Evolutionary conservation across 2,113 vertebrate species (phyloP).

Genomic region (Ellobius talpinus): DNA sequence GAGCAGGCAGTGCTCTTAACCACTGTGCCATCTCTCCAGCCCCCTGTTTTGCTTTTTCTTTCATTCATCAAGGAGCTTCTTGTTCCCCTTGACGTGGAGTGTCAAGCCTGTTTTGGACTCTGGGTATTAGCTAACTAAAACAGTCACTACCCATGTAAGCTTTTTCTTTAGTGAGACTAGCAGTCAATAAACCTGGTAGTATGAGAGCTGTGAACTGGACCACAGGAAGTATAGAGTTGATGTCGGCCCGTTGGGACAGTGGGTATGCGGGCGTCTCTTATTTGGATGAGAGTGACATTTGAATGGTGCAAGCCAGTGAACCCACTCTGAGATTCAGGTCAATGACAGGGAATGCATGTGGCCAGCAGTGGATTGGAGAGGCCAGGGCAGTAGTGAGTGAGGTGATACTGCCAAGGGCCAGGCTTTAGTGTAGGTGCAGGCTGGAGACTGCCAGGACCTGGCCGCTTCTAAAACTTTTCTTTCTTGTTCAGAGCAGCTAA

Average conservation of each 20-base stretch:
- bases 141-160: neutral
- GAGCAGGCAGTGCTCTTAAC: too few species aligned
- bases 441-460: neutral
- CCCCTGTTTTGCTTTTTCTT: neutral
- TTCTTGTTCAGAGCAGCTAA: neutral
- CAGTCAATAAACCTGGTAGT: neutral
- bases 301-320: neutral
- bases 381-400: neutral
- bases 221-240: neutral
- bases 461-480: neutral
- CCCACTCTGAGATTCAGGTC: neutral
- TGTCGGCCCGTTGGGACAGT: neutral
- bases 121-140: neutral
- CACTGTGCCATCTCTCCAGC: too few species aligned
- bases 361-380: neutral
- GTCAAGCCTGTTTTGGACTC: neutral
- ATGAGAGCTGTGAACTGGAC: neutral
- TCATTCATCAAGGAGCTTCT: neutral
- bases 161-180: constrained; percentile 3
- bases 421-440: neutral
- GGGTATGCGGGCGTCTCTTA: neutral
- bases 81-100: neutral
- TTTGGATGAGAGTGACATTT: constrained; percentile 22
- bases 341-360: neutral
- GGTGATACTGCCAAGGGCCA: neutral